Base-by-base conservation (phyloP, 2,113 vertebrate genomes). In the Pao palembangensis region DNA sequence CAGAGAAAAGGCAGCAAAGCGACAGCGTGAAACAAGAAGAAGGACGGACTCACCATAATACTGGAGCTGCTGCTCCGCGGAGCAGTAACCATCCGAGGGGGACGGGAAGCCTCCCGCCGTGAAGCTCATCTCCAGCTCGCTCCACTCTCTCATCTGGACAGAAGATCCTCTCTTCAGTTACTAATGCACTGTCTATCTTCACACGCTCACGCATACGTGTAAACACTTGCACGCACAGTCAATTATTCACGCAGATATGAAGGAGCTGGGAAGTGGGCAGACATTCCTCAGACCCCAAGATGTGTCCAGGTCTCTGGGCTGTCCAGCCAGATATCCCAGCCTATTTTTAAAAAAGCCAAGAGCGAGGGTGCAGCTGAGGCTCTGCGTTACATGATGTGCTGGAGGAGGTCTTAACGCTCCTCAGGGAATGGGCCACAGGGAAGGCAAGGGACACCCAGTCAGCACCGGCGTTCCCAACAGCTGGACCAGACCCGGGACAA, bases 31-130 rank as follows among this genome's bases (percentile, higher is more conserved):
- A 20, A 18, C 6, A 0, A 6, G 15, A 42, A 17, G 16, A 44
- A 54, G 21, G n/a, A 59, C 65, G 71, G 73, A 82, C 94, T 91
- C 85, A 98, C 95, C 94, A 0, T 94, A 96, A 79, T 93, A 94
- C 73, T 93, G 93, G 4, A 92, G 71, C 4, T 89, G 90, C 61
- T 98, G 90, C 61, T 98, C 95, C 19, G 91, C 71, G 21, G 93
- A 87, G 76, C 90, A 91, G 67, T 91, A 94, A 34, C 88, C 88
- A 10, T 97, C 96, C 3, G 92, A 79, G 49, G 90, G 52, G n/a
- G 91, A 88, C 73, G 94, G 84, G 78, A 93, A 95, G 14, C 92
- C 85, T 49, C 92, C 92, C 13, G 87, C 57, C 42, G 93, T 90
- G 91, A 98, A 93, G 69, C 73, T 91, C 84, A 93, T 90, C 61